phyloP scores from a whole-genome alignment of 2,113 vertebrate genomes.

The Laticauda laticaudata region DNA sequence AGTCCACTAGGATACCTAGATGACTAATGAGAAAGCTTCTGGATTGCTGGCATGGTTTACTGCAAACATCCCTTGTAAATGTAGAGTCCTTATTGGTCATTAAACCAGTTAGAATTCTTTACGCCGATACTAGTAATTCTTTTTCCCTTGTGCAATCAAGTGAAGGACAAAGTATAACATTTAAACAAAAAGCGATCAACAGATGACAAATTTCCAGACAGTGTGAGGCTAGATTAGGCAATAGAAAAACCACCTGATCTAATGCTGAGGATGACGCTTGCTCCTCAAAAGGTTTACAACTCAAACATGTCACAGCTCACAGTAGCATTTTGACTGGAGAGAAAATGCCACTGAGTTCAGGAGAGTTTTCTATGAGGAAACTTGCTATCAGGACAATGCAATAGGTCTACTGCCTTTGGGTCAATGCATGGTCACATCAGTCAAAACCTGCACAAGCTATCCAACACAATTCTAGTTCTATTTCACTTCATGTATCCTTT shows the following conservation, averaged over 20 bases:
- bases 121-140: conserved; percentile 4
- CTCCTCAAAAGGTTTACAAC: not conserved
- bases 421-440: not conserved
- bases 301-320: not conserved
- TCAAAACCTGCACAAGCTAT: not conserved
- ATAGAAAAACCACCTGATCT: not conserved
- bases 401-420: not conserved
- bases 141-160: not conserved
- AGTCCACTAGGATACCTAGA: not conserved
- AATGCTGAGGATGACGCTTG: not conserved
- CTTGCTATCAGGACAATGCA: not conserved
- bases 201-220: not conserved
- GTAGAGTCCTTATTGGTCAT: conserved; percentile 7
- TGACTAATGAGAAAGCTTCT: not conserved
- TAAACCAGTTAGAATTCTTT: conserved; percentile 8
- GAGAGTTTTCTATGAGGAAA: not conserved
- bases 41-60: not conserved
- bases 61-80: conserved; percentile 14
- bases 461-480: not conserved
- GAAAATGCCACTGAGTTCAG: not conserved
- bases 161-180: conserved; percentile 10
- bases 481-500: not conserved
- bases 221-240: not conserved
- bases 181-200: conserved; percentile 17
- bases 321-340: not conserved